Evolutionary conservation across 2,797 vertebrate species (phyloP), one percentile per base, ranked within the genome.

Genomic region (Mycteria americana): DNA sequence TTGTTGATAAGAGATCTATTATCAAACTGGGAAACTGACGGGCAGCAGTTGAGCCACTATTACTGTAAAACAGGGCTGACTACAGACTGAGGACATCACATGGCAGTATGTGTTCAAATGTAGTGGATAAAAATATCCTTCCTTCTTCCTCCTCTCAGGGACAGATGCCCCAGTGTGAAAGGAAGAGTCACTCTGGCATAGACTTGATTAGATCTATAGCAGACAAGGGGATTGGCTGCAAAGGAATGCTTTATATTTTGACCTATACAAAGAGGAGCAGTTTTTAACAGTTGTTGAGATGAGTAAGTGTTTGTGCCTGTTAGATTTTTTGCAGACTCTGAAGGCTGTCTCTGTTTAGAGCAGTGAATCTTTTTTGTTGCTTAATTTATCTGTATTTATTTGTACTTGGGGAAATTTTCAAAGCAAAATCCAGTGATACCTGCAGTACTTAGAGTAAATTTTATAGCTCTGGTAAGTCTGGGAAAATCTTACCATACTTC

Each of bases 81-180:
- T 94, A 6, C 39, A 24, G 88, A 43, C 94, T 75, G 65, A 60
- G 89, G 74, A 50, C 82, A 85, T 96, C 84, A 86, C 82, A 74
- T 89, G 92, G 90, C 73, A 82, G 63, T 56, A 9, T 63, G 89
- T 73, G 77, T 96, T 92, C 77, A 86, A 93, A 87, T 80, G 60
- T 33, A 75, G 75, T 18, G 76, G 80, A 91, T 97, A 96, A 94
- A 97, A 96, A 96, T 96, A 96, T 27, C 77, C 68, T 82, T 79
- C 91, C 92, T 93, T 23, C 91, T 93, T 92, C 91, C 70, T 92
- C 76, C 73, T 87, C 81, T 68, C 59, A 18, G 31, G 48, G 77
- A 77, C 68, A 96, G 76, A 89, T 95, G 78, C 88, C 85, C 86
- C 78, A 82, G 33, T 80, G 84, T 77, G 91, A 91, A 92, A 92